Conservation (phyloP, 2,888 invertebrate species). For the Creontiades dilutus region DNA sequence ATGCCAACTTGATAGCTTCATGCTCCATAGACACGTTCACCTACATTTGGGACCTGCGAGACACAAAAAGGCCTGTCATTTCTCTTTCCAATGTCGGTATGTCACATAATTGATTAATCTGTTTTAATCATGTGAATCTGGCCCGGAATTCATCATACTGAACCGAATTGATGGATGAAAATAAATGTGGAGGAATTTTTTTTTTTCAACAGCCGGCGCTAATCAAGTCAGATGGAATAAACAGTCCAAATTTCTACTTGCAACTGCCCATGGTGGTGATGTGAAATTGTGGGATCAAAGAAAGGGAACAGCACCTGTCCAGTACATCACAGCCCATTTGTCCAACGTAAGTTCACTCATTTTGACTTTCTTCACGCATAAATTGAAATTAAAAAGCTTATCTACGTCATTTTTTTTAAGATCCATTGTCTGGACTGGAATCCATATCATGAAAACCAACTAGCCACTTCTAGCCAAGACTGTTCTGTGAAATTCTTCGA, state of each 20-base stretch:
- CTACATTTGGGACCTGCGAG: conserved; percentile 95
- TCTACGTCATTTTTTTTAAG: conserved; percentile 78
- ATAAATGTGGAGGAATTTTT: not conserved
- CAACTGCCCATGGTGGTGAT: conserved; percentile 97
- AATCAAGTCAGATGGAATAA: conserved; percentile 97
- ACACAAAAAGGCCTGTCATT: conserved; percentile 88
- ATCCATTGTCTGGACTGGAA: conserved; percentile 98
- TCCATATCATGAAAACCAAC: conserved; percentile 89
- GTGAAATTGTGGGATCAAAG: conserved; percentile 97
- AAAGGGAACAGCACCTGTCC: conserved; percentile 91
- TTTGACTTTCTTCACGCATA: not conserved
- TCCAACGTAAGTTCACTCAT: conserved; percentile 79
- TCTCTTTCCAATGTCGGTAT: conserved; percentile 93
- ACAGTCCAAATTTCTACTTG: conserved; percentile 89
- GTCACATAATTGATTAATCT: conserved; percentile 76
- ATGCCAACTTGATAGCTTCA: conserved; percentile 88
- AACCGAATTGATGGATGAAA: too few species aligned
- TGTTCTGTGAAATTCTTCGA: conserved; percentile 97
- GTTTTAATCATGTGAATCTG: not conserved
- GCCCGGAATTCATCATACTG: too few species aligned
- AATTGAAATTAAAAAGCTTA: not conserved
- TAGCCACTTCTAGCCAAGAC: conserved; percentile 96
- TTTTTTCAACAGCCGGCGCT: conserved; percentile 85
- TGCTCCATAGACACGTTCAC: conserved; percentile 97
- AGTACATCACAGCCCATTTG: conserved; percentile 95